phyloP scores from a whole-genome alignment of 2,888 invertebrate species.

The Campopleginae sp. region DNA sequence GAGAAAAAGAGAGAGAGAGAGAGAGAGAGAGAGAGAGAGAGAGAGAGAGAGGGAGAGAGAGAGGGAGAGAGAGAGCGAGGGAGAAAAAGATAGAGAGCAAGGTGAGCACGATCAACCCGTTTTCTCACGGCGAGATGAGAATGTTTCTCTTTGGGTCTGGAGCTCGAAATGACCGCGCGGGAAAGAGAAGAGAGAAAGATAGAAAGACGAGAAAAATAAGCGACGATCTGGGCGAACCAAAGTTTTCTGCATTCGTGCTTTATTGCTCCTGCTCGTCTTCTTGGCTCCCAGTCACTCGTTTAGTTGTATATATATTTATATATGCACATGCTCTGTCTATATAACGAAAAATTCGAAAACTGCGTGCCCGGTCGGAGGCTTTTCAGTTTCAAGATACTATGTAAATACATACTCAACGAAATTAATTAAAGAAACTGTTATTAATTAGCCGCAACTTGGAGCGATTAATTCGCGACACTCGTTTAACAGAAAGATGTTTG shows the following conservation, averaged over 20 bases:
- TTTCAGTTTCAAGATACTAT: slow-evolving; percentile 46
- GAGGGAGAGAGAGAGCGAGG: slow-evolving; percentile 11
- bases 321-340: slow-evolving; percentile 30
- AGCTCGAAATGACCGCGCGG: slow-evolving; percentile 27
- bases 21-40: no score
- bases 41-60: slow-evolving; percentile 22
- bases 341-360: slow-evolving; percentile 56
- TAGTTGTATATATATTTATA: slow-evolving; percentile 24
- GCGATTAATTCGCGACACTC: slow-evolving; percentile 67
- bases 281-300: slow-evolving; percentile 56
- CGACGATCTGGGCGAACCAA: slow-evolving; percentile 60
- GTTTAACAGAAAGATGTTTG: slow-evolving; percentile 48
- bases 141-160: slow-evolving; percentile 49
- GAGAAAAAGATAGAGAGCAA: slow-evolving; percentile 30
- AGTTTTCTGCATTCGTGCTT: slow-evolving; percentile 67
- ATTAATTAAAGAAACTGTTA: slow-evolving; percentile 66
- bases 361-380: slow-evolving; percentile 43
- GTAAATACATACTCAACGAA: slow-evolving; percentile 46
- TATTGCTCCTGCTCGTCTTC: slow-evolving; percentile 64
- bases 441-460: slow-evolving; percentile 58
- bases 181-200: slow-evolving; percentile 33
- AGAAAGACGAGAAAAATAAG: slow-evolving; percentile 61
- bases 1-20: slow-evolving; percentile 12
- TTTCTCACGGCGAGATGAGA: slow-evolving; percentile 70
- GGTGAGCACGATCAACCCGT: slow-evolving; percentile 69